Evolutionary conservation across 2,888 invertebrate species (phyloP).

Genomic region (Ophion costatus): DNA sequence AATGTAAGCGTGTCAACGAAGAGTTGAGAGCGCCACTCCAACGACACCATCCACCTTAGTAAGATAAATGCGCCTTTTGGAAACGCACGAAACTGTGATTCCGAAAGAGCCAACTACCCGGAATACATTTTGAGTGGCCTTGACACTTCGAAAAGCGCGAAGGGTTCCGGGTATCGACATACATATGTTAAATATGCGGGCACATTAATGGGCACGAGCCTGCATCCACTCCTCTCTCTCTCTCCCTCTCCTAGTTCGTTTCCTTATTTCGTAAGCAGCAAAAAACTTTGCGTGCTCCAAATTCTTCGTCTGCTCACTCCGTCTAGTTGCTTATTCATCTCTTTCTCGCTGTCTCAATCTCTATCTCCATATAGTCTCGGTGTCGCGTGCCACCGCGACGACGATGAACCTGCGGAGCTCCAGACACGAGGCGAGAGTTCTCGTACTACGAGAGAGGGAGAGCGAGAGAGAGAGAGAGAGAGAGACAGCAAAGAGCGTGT

Average conservation of each 20-base stretch:
- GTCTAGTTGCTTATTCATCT: constrained; percentile 51
- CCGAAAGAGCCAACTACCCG: background rate
- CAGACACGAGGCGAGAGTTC: constrained; percentile 47
- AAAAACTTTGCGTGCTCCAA: constrained; percentile 73
- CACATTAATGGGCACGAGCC: constrained; percentile 28
- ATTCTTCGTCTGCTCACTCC: constrained; percentile 52
- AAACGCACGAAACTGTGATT: background rate
- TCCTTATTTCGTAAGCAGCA: constrained; percentile 52
- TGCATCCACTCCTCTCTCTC: constrained; percentile 8
- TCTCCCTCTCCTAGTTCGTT: background rate
- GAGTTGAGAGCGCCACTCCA: too few relatives aligned
- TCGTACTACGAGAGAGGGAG: constrained; percentile 24
- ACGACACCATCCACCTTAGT: too few relatives aligned
- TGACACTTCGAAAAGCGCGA: constrained; percentile 1
- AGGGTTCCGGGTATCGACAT: constrained; percentile 9
- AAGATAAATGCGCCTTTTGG: too few relatives aligned
- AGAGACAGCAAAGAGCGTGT: constrained; percentile 38
- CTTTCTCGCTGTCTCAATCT: constrained; percentile 43
- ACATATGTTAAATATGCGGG: constrained; percentile 10
- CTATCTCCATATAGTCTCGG: constrained; percentile 49
- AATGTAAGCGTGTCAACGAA: too few relatives aligned
- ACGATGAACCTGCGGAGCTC: constrained; percentile 48
- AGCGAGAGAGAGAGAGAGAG: constrained; percentile 42
- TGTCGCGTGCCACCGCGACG: constrained; percentile 62
- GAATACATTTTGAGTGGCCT: too few relatives aligned